Percentiles rank a stretch among this genome's conserved stretches.
These are phyloP conservation scores for Sander lucioperca DNA, from an alignment of 2,113 vertebrate genomes.

Conservation along the genomic window DNA sequence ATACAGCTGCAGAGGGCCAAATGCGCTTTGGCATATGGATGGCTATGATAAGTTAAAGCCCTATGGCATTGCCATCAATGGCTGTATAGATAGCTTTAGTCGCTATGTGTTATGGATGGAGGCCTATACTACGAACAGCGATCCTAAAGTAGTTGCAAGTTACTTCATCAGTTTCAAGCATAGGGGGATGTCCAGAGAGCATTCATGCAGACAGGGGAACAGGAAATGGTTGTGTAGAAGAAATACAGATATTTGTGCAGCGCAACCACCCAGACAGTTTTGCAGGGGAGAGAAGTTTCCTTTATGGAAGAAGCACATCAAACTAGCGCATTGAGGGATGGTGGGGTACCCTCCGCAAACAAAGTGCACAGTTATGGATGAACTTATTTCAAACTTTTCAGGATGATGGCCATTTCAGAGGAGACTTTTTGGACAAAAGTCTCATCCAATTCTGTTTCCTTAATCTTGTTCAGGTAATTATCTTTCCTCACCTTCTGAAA, in stretches of 20 bases:
- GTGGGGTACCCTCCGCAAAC: conserved; percentile 11
- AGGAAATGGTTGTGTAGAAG: neutral
- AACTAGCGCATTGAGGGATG: conserved; percentile 20
- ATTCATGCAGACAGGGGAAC: neutral
- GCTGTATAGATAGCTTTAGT: conserved; percentile 20
- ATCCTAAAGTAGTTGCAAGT: neutral
- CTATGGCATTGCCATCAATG: conserved; percentile 20
- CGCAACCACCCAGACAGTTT: neutral
- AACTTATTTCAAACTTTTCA: conserved; percentile 14
- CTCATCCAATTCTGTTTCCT: no score
- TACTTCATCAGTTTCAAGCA: conserved; percentile 1
- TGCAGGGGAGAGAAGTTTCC: no score
- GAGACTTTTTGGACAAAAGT: conserved; percentile 31
- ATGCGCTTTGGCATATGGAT: conserved; percentile 6
- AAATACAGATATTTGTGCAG: neutral
- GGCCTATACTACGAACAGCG: neutral
- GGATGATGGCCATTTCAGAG: conserved; percentile 10
- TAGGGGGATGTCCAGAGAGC: conserved; percentile 12
- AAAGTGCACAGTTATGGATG: conserved; percentile 28
- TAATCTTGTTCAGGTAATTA: neutral
- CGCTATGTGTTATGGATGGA: conserved; percentile 5
- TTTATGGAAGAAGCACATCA: conserved; percentile 12
- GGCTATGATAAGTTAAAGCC: conserved; percentile 8
- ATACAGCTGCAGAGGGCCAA: conserved; percentile 2
- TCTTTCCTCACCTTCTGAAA: neutral